Conservation (phyloP, 2,797 vertebrate species). For the Cichlasoma orientale region DNA sequence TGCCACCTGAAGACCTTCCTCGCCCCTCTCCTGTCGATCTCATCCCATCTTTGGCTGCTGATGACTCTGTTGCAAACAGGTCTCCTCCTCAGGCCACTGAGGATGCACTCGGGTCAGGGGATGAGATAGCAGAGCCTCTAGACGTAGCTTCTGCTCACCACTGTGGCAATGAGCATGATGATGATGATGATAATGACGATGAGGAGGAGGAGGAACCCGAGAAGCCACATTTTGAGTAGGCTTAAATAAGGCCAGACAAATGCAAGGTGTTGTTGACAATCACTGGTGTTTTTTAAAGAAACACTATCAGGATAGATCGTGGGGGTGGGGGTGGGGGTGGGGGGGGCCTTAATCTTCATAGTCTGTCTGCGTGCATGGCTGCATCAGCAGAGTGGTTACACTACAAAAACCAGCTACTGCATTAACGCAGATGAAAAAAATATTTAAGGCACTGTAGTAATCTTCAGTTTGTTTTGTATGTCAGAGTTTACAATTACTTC, state of each 20-base stretch:
- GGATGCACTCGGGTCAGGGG: constrained; percentile 11
- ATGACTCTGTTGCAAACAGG: neutral
- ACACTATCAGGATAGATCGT: neutral
- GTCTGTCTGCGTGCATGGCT: neutral
- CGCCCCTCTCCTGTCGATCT: constrained; percentile 22
- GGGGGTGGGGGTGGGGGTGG: too few species aligned
- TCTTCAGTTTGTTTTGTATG: constrained; percentile 17
- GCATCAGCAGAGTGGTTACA: constrained; percentile 17
- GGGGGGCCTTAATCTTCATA: neutral
- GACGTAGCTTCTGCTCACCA: constrained; percentile 18
- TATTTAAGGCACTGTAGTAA: neutral
- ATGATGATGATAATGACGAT: neutral
- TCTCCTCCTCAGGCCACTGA: neutral
- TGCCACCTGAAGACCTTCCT: constrained; percentile 20
- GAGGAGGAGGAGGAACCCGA: constrained; percentile 20
- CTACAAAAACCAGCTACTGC: constrained; percentile 29
- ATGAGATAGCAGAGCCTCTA: constrained; percentile 28
- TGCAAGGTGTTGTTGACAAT: constrained; percentile 52
- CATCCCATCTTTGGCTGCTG: constrained; percentile 11
- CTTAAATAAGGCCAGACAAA: constrained; percentile 14
- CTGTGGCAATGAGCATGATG: constrained; percentile 36
- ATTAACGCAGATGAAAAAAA: neutral
- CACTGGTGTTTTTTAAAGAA: constrained; percentile 25
- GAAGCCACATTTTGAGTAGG: constrained; percentile 42
- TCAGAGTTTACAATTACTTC: constrained; percentile 37